A percentile compares a stretch with the other conserved stretches of the same genome.
Conservation (phyloP, 2,113 vertebrate species). For the Bubalus kerabau region DNA sequence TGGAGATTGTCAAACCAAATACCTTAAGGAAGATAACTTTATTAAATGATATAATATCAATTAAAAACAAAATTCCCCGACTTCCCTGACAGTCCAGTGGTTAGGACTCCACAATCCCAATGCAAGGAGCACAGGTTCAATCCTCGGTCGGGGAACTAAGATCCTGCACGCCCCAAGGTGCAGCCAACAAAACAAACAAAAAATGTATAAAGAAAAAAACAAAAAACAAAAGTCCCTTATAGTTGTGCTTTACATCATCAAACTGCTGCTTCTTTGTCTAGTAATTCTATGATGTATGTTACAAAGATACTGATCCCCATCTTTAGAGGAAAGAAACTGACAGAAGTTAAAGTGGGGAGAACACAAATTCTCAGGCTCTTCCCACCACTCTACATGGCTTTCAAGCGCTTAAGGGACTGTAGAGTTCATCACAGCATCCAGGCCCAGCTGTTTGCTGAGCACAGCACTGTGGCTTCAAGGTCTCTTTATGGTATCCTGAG, state of each 20-base stretch:
- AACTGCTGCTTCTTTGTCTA: neutral
- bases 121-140: neutral
- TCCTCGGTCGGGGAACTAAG: neutral
- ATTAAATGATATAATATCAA: neutral
- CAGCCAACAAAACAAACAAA: neutral
- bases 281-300: neutral
- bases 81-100: neutral
- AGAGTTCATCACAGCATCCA: neutral
- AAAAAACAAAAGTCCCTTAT: neutral
- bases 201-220: neutral
- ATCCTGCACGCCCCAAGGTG: neutral
- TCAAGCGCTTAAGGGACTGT: neutral
- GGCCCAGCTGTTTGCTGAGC: neutral
- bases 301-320: neutral
- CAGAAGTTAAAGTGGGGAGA: neutral
- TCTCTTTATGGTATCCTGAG: neutral
- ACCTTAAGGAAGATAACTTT: neutral
- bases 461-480: neutral
- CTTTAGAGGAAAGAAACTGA: slow-evolving; percentile 28
- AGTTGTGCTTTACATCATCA: neutral
- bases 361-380: slow-evolving; percentile 22
- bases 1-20: neutral
- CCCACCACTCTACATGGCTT: neutral
- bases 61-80: neutral
- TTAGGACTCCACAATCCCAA: neutral